Percentiles rank a stretch among this genome's conserved stretches.
Conservation (phyloP, 2,113 vertebrate genomes). For the Tonatia bakeri region DNA sequence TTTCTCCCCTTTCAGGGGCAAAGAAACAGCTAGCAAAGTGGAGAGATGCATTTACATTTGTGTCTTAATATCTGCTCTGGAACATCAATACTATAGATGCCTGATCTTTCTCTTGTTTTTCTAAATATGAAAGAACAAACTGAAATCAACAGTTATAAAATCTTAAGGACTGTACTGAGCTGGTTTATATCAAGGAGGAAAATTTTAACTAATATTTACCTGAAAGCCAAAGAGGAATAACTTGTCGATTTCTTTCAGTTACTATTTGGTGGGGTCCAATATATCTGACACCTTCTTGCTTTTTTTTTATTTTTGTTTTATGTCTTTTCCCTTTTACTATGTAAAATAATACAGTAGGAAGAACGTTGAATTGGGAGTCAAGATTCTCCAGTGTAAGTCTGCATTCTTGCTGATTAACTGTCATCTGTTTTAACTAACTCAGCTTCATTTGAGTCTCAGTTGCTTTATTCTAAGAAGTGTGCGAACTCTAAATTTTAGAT, state of each 20-base stretch:
- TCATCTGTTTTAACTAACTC: neutral
- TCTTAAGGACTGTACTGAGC: neutral
- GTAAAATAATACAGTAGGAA: neutral
- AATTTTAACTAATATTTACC: constrained; percentile 34
- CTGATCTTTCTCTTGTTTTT: constrained; percentile 44
- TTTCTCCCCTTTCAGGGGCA: constrained; percentile 17
- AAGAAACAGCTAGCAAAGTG: neutral
- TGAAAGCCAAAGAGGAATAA: neutral
- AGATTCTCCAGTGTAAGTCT: neutral
- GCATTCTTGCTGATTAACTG: neutral
- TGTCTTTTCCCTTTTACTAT: neutral
- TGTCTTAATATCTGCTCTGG: neutral
- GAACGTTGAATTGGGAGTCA: neutral
- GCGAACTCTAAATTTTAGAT: neutral
- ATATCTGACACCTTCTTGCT: neutral
- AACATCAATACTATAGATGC: constrained; percentile 23
- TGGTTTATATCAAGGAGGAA: neutral
- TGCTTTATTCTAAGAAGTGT: neutral
- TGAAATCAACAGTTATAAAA: constrained; percentile 20
- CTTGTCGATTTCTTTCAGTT: neutral
- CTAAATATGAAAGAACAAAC: constrained; percentile 14
- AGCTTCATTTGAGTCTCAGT: neutral
- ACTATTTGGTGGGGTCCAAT: neutral
- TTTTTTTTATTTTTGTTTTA: constrained; percentile 50
- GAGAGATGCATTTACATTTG: neutral